Evolutionary conservation across 2,888 invertebrate species (phyloP), one percentile per base, ranked within the genome.

Genomic region (Dasypogon diadema): DNA sequence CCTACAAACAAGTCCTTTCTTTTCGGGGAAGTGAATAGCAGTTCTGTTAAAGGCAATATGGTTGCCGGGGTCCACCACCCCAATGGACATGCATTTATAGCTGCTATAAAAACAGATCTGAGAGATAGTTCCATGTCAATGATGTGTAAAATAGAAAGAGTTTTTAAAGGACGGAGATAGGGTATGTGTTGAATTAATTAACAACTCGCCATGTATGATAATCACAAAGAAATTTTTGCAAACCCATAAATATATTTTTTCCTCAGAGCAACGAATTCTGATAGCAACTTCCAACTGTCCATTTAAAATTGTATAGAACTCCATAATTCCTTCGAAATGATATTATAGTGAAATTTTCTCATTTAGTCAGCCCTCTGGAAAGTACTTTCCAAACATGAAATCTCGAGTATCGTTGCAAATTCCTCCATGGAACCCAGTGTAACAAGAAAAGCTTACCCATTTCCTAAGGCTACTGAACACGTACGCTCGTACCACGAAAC

Each of bases 121-220:
- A 58, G 34, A 74, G 70, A 63, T 75, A 63, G 58, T 75, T 60
- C 48, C 58, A 75, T 77, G 77, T 77, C 77, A 77, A 68, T 68
- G 24, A 46, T 48, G 70, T 42, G 4, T 70, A 42, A 42, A 42
- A 42, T 42, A 12, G 42, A 42, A 42, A 42, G 34, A 30, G 42
- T 42, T 12, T 42, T 42, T 42, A 42, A 42, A 12, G 3, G 42
- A 2, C 8, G n/a, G n/a, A 42, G 1, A n/a, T n/a, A n/a, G n/a
- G n/a, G n/a, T n/a, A n/a, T n/a, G n/a, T n/a, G n/a, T n/a, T n/a
- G n/a, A n/a, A n/a, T n/a, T n/a, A n/a, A n/a, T n/a, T n/a, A n/a
- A n/a, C n/a, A n/a, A n/a, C n/a, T n/a, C n/a, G n/a, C n/a, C n/a
- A n/a, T n/a, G n/a, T n/a, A n/a, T n/a, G n/a, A n/a, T n/a, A n/a